Evolutionary conservation across 2,797 vertebrate species (phyloP).

Genomic region (Rhinella marina): DNA sequence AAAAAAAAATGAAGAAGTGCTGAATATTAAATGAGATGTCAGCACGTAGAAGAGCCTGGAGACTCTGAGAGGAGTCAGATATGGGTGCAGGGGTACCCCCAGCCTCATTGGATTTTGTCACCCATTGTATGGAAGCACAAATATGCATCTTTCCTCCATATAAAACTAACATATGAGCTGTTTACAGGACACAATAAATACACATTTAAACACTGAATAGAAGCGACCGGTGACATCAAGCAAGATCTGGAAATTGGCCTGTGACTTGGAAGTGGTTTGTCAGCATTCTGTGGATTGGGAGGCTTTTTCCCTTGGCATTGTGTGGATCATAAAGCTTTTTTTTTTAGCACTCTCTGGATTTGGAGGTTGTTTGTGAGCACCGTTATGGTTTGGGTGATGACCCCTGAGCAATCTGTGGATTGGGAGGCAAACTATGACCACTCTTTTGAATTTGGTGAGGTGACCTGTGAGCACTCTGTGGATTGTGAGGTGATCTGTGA

Average conservation of each 20-base stretch:
- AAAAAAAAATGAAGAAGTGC: neutral
- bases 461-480: neutral
- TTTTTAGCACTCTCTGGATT: neutral
- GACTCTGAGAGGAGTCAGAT: neutral
- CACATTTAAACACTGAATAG: too few relatives aligned
- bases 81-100: neutral
- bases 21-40: neutral
- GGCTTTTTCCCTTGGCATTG: neutral
- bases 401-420: neutral
- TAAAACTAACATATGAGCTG: neutral
- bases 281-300: neutral
- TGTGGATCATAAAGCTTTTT: too few relatives aligned
- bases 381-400: neutral
- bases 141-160: neutral
- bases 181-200: neutral
- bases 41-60: neutral
- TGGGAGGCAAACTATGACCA: neutral
- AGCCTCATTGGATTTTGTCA: neutral
- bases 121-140: neutral
- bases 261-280: neutral
- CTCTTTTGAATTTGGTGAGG: neutral
- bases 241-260: neutral
- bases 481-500: neutral
- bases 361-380: neutral
- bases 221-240: neutral